These are phyloP conservation scores for Steatornis caripensis DNA, from an alignment of 2,113 vertebrate genomes.

Conservation along the genomic window DNA sequence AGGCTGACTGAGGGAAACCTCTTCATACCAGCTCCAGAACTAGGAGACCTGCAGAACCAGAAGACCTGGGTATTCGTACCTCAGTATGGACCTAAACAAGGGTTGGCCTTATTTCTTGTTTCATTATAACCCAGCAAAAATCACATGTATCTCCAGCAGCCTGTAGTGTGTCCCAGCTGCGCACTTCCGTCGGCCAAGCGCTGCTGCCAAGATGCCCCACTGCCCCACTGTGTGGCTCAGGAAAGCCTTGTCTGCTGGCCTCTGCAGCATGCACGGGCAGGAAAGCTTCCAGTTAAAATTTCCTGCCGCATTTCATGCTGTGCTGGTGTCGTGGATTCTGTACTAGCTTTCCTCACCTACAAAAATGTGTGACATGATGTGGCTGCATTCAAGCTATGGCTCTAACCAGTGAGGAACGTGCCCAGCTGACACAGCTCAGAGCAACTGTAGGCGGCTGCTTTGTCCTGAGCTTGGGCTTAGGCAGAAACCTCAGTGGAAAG, in stretches of 20 bases:
- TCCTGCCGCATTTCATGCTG: not conserved
- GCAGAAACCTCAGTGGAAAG: not conserved
- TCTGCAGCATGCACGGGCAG: not conserved
- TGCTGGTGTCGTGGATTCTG: not conserved
- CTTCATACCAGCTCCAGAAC: not conserved
- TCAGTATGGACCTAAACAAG: not conserved
- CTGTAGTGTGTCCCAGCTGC: not conserved
- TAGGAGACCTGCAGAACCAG: not conserved
- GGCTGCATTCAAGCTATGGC: not conserved
- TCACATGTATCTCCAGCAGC: not conserved
- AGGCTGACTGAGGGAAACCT: not conserved
- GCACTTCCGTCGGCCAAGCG: not conserved
- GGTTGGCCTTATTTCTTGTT: not conserved
- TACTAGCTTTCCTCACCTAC: not conserved
- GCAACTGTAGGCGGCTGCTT: not conserved
- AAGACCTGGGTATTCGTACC: not conserved
- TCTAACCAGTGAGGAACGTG: not conserved
- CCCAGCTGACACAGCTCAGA: not conserved
- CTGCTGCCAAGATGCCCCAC: fast-evolving
- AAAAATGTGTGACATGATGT: not conserved
- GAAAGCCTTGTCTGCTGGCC: not conserved
- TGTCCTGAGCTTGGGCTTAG: not conserved
- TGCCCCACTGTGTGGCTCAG: not conserved
- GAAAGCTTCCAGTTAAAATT: not conserved
- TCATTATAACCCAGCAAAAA: not conserved